phyloP scores from a whole-genome alignment of 2,113 vertebrate species.

The Pholis gunnellus region DNA sequence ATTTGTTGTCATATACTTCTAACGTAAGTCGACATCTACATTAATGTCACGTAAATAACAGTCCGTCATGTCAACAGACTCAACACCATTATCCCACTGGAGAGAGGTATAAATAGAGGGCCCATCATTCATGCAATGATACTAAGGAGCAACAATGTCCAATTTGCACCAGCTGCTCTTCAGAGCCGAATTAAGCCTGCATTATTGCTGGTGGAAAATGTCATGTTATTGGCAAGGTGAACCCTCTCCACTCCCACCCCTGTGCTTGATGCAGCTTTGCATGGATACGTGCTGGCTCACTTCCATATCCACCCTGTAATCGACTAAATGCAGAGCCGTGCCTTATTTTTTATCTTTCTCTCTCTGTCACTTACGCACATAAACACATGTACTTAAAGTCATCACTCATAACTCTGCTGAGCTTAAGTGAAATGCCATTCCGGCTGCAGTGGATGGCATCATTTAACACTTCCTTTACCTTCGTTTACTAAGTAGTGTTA shows the following conservation, averaged over 20 bases:
- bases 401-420: constrained; percentile 26
- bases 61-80: constrained; percentile 17
- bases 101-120: constrained; percentile 59
- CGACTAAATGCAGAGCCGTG: constrained; percentile 57
- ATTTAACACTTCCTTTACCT: constrained; percentile 42
- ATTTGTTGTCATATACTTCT: constrained; percentile 2
- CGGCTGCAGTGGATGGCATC: constrained; percentile 15
- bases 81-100: constrained; percentile 33
- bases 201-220: constrained; percentile 78
- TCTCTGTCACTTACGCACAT: constrained; percentile 27
- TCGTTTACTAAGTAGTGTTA: constrained; percentile 44
- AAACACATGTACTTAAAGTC: constrained; percentile 20
- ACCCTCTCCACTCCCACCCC: constrained; percentile 55
- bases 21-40: constrained; percentile 9
- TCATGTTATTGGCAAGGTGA: constrained; percentile 80
- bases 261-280: constrained; percentile 47
- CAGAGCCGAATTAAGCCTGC: constrained; percentile 72
- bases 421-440: constrained; percentile 40
- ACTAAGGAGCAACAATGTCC: constrained; percentile 75
- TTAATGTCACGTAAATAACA: constrained; percentile 39
- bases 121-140: constrained; percentile 56
- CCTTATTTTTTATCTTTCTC: constrained; percentile 32
- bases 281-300: constrained; percentile 64
- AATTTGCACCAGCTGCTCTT: constrained; percentile 77
- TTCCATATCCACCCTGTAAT: constrained; percentile 69